These are phyloP conservation scores for Shinisaurus crocodilurus DNA, from an alignment of 2,113 vertebrate species.

Conservation along the genomic window DNA sequence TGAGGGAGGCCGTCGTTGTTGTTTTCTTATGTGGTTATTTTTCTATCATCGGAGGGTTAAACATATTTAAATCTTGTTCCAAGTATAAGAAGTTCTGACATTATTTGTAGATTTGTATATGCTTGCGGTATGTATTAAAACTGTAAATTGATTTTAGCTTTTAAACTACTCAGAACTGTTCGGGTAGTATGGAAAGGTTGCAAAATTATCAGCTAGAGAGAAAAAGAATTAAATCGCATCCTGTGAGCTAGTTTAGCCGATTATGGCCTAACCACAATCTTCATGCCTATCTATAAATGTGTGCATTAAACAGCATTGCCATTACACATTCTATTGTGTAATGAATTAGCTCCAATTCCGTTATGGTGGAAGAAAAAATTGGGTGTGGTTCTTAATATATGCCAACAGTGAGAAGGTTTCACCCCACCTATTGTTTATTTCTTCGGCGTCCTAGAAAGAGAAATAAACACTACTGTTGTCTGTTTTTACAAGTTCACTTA, in stretches of 20 bases:
- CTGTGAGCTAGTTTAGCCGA: not conserved
- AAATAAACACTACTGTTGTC: not conserved
- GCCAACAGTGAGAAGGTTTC: not conserved
- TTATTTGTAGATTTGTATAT: not conserved
- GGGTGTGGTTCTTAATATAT: not conserved
- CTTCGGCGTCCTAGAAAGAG: not conserved
- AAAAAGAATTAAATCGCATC: not conserved
- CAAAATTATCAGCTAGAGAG: not conserved
- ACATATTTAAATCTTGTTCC: not conserved
- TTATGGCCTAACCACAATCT: not conserved
- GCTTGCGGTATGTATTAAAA: not conserved
- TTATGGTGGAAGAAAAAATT: not conserved
- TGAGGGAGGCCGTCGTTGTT: too few relatives aligned
- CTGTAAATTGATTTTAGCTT: not conserved
- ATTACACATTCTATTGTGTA: not conserved
- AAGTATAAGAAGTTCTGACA: not conserved
- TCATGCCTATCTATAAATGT: not conserved
- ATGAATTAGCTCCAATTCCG: not conserved
- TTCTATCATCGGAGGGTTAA: not conserved
- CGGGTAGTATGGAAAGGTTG: not conserved
- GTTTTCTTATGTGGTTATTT: not conserved
- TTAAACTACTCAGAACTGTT: not conserved
- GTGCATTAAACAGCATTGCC: not conserved
- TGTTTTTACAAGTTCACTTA: not conserved
- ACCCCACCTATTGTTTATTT: not conserved